Conservation (phyloP, 2,113 vertebrate species). For the Ramphastos sulfuratus region DNA sequence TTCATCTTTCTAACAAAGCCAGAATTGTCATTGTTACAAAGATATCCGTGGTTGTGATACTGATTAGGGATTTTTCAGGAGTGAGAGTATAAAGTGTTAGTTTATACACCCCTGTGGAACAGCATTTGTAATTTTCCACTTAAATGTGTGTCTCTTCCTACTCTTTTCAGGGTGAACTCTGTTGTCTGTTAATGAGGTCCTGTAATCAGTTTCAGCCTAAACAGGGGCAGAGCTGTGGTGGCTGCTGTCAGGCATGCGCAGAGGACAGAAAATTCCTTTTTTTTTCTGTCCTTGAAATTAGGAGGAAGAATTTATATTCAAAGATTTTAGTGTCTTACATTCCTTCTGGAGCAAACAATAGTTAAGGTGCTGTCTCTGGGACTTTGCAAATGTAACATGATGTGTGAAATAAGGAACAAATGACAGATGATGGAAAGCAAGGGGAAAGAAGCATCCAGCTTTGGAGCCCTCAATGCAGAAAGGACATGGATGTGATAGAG, state of each 20-base stretch:
- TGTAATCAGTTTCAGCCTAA: conserved; percentile 39
- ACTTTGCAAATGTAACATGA: neutral
- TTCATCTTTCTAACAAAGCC: conserved; percentile 64
- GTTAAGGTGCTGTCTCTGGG: neutral
- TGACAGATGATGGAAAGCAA: neutral
- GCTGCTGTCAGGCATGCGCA: neutral
- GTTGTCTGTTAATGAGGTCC: conserved; percentile 20
- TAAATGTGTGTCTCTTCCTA: conserved; percentile 7
- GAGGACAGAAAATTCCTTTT: neutral
- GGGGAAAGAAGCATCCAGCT: neutral
- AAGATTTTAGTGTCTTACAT: neutral
- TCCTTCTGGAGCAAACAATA: neutral
- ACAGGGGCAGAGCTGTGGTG: neutral
- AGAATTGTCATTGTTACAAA: conserved; percentile 42
- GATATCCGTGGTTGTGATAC: neutral
- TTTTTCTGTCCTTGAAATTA: neutral
- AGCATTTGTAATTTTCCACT: neutral
- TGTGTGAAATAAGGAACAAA: neutral
- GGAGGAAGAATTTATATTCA: neutral
- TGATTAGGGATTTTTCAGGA: conserved; percentile 54
- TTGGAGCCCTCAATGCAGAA: too few relatives aligned
- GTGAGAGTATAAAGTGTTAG: conserved; percentile 57
- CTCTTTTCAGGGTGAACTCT: neutral
- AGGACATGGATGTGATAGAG: too few relatives aligned
- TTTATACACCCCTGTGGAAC: conserved; percentile 28